A percentile compares a stretch with the other conserved stretches of the same genome.
Conservation (phyloP, 2,888 invertebrate genomes). For the Danaus chrysippus region DNA sequence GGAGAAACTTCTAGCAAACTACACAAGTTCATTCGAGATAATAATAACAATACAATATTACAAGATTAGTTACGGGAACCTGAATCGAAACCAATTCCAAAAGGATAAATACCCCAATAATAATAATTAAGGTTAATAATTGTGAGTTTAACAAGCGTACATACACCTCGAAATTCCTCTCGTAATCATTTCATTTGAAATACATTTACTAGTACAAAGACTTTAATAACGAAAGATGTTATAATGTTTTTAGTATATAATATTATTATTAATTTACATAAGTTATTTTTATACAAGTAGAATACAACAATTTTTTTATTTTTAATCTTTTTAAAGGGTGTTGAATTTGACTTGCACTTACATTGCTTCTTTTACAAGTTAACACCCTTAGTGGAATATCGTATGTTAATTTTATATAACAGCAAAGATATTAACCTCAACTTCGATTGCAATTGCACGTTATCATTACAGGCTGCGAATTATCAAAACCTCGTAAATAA, state of each 20-base stretch:
- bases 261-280: background rate
- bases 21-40: constrained; percentile 47
- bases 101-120: constrained; percentile 41
- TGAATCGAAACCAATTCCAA: constrained; percentile 43
- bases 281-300: background rate
- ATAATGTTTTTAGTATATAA: background rate
- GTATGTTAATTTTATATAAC: constrained; percentile 26
- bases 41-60: constrained; percentile 47
- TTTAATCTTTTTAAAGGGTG: background rate
- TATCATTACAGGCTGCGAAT: constrained; percentile 5
- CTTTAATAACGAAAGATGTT: background rate
- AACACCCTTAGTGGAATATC: constrained; percentile 21
- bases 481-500: constrained; percentile 25
- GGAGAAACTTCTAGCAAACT: constrained; percentile 39
- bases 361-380: constrained; percentile 25
- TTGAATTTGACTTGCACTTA: constrained; percentile 19
- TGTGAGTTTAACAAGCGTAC: constrained; percentile 50
- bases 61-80: constrained; percentile 48
- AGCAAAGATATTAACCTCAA: constrained; percentile 42
- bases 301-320: background rate
- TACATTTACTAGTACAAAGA: background rate
- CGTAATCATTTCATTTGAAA: constrained; percentile 52
- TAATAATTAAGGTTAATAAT: constrained; percentile 59
- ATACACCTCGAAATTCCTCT: constrained; percentile 44
- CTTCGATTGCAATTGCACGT: constrained; percentile 40